These are phyloP conservation scores for Limnodromus scolopaceus DNA, from an alignment of 2,797 vertebrate species.

Conservation along the genomic window DNA sequence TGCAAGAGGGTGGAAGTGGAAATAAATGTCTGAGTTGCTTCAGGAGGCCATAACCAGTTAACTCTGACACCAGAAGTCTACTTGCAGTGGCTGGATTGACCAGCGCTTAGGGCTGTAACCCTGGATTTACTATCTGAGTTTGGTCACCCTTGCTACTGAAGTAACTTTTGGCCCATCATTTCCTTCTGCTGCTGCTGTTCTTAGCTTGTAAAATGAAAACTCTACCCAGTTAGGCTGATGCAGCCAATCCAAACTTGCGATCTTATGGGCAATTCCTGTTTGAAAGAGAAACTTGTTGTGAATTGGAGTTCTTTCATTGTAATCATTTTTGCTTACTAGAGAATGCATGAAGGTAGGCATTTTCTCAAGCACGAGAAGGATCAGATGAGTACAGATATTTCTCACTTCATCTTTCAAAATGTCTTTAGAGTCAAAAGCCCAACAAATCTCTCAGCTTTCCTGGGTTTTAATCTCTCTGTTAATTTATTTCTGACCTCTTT, in stretches of 20 bases:
- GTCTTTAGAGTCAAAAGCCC: background rate
- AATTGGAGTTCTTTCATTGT: background rate
- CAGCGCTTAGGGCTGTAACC: background rate
- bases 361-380: background rate
- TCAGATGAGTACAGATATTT: background rate
- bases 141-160: background rate
- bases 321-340: background rate
- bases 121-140: background rate
- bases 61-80: background rate
- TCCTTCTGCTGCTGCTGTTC: background rate
- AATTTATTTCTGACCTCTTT: constrained; percentile 4
- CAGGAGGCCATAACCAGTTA: background rate
- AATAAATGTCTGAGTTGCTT: background rate
- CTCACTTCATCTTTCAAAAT: background rate
- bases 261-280: background rate
- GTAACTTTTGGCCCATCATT: background rate
- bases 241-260: background rate
- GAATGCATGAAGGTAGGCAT: background rate
- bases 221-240: background rate
- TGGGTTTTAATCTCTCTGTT: background rate
- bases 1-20: background rate
- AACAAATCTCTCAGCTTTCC: background rate
- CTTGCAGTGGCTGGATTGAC: background rate
- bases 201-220: background rate
- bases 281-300: background rate